Evolutionary conservation across 2,888 invertebrate species (phyloP).

Genomic region (Andrena fulva): DNA sequence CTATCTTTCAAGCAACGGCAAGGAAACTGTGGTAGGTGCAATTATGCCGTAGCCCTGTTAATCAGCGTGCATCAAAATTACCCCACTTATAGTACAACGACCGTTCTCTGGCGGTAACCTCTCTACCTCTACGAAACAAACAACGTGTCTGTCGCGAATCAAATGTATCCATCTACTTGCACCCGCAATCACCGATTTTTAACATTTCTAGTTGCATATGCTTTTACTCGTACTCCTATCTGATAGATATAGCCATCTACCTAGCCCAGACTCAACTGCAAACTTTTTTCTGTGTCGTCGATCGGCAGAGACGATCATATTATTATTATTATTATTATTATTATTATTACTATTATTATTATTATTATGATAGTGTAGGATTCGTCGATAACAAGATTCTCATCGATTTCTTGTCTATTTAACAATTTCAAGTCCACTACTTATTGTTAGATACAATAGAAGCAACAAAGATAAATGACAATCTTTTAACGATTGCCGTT

Average conservation of each 20-base stretch:
- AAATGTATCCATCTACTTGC: slow-evolving; percentile 37
- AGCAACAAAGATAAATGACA: too few species aligned
- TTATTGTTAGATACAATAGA: too few species aligned
- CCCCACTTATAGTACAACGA: slow-evolving; percentile 73
- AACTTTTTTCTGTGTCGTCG: too few species aligned
- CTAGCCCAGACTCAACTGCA: too few species aligned
- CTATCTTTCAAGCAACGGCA: slow-evolving; percentile 11
- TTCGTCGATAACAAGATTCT: too few species aligned
- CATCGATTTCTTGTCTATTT: too few species aligned
- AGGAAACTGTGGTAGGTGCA: not conserved
- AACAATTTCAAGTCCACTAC: too few species aligned
- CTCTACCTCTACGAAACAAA: slow-evolving; percentile 12
- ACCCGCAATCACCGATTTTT: not conserved
- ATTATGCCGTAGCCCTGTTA: slow-evolving; percentile 72
- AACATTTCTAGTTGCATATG: not conserved
- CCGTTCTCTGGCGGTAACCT: slow-evolving; percentile 41
- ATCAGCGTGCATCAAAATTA: slow-evolving; percentile 80
- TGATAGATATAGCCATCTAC: not conserved
- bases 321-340: too few species aligned
- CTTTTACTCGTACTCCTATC: not conserved
- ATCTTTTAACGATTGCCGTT: too few species aligned
- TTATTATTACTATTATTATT: too few species aligned
- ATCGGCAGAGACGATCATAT: too few species aligned
- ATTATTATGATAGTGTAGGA: too few species aligned
- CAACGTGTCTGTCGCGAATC: slow-evolving; percentile 27